Evolutionary conservation across 1,140 invertebrate genomes (phyloP), one percentile per base, ranked within the genome.

Genomic region (Pemphigus obesinymphae): DNA sequence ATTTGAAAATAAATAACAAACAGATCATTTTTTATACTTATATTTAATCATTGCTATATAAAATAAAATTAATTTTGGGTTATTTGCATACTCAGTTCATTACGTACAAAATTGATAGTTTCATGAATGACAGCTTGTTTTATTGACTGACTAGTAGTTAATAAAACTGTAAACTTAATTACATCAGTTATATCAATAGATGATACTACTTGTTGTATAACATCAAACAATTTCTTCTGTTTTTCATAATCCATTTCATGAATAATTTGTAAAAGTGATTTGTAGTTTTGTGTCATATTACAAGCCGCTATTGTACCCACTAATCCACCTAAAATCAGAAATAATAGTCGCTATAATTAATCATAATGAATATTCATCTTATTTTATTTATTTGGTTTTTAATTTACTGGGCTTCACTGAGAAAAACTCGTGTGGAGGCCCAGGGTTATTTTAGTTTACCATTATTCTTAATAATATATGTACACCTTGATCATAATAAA

Each of bases 201-300:
- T 26, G 31, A 5, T 45, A 63, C 2, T 40, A 29, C 23, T 26
- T 31, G 63, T 63, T 80, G 76, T 29, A 80, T 63, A 20, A 23
- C 15, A 29, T 80, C 76, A 61, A 63, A 58, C 40, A 80, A 8
- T 80, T 61, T 80, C 20, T 61, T 80, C 17, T 61, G 55, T 26
- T 17, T 29, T 29, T 63, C 55, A 80, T 80, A 80, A 43, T 80
- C 55, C 53, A 80, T 26, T 17, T 80, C 55, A n/a, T 80, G 37
- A 43, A 80, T 63, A 31, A 80, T 6, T 61, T 80, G n/a, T 45
- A 63, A 2, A 29, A 80, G 26, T 31, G 76, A 80, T 2, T 61
- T 63, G 17, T 63, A 80, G 45, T 80, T 40, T 23, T 34, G 26
- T 11, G 76, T 58, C 53, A 80, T 61, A 5, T 40, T 31, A 40